Evolutionary conservation across 2,797 vertebrate genomes (phyloP), one percentile per base, ranked within the genome.

Genomic region (Danio albolineatus): DNA sequence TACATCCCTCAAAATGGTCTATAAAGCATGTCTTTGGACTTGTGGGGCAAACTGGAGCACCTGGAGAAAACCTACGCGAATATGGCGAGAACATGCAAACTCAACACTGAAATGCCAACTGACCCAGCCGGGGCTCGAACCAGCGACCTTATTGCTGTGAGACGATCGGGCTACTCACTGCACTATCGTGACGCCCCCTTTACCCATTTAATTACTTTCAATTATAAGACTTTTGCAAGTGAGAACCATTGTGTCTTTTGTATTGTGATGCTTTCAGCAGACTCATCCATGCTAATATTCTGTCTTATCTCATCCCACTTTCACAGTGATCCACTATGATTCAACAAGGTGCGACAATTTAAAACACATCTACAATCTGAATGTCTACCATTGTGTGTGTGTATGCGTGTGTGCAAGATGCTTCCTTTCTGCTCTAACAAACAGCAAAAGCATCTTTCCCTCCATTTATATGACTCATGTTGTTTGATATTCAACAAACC

Each of bases 401-500:
- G 28, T 3, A 1, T 28, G 28, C 28, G 28, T 28, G 28, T 3
- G 3, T 28, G 28, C 28, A 28, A 46, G 4, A 44, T 71, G 51
- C 5, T 65, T 76, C 74, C 75, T 81, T 82, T 28, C 39, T 60
- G 57, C 54, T 69, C 51, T 69, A 76, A 83, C 59, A 76, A 36
- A 79, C 41, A 48, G 44, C 60, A 76, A 71, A 59, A 67, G 64
- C 66, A 84, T 76, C 28, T 13, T 70, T 77, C 39, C 2, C 67
- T 53, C 62, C 59, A 54, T 74, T 84, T 51, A 70, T 73, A 80
- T 56, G 65, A 67, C 67, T 81, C 53, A 65, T 64, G 72, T 78
- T 77, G 75, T 86, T 82, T 84, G 38, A 84, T 80, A 65, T 57
- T 60, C 69, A 78, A 82, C 74, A 78, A 65, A 72, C 80, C 53